Percentiles rank a stretch among this genome's conserved stretches.
These are phyloP conservation scores for Cliona cf. orientalis DNA, from an alignment of 37 sponge, comb jelly and placozoan genomes.

Conservation along the genomic window DNA sequence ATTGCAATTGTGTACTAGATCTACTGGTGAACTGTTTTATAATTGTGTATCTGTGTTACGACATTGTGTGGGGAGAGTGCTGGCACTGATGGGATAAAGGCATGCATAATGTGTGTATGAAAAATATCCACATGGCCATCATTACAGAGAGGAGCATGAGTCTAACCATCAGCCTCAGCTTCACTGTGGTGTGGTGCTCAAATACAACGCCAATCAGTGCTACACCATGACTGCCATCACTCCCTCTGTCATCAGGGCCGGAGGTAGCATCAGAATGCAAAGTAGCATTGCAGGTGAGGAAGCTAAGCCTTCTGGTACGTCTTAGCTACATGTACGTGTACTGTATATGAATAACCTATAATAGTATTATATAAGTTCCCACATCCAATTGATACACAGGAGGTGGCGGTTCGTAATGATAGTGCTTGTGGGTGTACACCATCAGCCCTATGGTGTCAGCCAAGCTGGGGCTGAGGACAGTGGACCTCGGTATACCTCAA, in stretches of 20 bases:
- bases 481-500: conserved; percentile 91
- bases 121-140: no score
- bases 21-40: conserved; percentile 71
- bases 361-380: background rate
- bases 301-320: background rate
- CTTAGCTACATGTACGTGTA: no score
- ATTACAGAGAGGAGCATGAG: conserved; percentile 88
- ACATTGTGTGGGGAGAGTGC: no score
- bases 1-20: conserved; percentile 95
- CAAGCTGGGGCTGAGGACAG: conserved; percentile 89
- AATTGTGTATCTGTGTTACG: no score
- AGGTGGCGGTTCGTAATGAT: conserved; percentile 93
- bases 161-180: conserved; percentile 76
- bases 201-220: conserved; percentile 90
- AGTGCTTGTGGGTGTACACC: conserved; percentile 93
- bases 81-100: no score
- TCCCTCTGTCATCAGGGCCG: conserved; percentile 74
- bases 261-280: conserved; percentile 56
- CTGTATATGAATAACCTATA: no score
- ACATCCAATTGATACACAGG: no score
- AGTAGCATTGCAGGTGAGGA: conserved; percentile 78
- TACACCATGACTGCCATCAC: conserved; percentile 96
- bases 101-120: no score
- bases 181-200: conserved; percentile 86
- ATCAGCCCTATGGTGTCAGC: conserved; percentile 94